Conservation (phyloP, 2,797 vertebrate genomes). For the Molossus molossus region DNA sequence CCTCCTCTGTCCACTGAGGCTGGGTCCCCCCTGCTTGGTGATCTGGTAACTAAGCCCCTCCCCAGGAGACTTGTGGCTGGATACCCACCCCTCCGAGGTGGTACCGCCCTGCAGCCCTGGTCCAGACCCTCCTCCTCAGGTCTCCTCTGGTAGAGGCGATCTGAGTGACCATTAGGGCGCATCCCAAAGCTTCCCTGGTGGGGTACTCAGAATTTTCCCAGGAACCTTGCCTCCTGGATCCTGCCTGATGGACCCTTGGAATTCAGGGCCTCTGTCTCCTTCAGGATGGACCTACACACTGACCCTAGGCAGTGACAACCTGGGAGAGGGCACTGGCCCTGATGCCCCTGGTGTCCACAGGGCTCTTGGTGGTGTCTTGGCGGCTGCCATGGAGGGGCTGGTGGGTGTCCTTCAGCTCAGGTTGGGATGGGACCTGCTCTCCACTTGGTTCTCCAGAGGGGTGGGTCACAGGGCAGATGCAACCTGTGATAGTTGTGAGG, state of each 20-base stretch:
- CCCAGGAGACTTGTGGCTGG: not conserved
- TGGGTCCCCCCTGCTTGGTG: not conserved
- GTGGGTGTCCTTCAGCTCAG: rapidly evolving
- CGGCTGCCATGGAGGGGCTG: rapidly evolving
- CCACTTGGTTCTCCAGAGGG: rapidly evolving
- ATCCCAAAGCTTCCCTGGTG: rapidly evolving
- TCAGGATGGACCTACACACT: rapidly evolving
- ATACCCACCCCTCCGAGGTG: rapidly evolving
- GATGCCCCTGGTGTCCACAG: no score
- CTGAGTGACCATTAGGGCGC: rapidly evolving
- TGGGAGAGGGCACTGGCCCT: rapidly evolving
- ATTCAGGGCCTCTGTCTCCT: rapidly evolving
- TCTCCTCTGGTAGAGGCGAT: rapidly evolving
- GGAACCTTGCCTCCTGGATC: not conserved
- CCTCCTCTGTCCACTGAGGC: not conserved
- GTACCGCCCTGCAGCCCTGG: rapidly evolving
- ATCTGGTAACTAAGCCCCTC: not conserved
- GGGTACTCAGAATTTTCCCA: not conserved
- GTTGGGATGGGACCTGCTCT: not conserved
- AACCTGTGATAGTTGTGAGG: rapidly evolving
- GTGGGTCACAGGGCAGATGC: no score
- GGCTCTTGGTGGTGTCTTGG: rapidly evolving
- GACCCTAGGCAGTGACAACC: rapidly evolving
- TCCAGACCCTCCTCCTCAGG: rapidly evolving
- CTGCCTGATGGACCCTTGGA: rapidly evolving